Percentiles rank a stretch among this genome's conserved stretches.
phyloP scores from a whole-genome alignment of 35 echinoderm and acorn worm species.

The Ophioderma brevispina region DNA sequence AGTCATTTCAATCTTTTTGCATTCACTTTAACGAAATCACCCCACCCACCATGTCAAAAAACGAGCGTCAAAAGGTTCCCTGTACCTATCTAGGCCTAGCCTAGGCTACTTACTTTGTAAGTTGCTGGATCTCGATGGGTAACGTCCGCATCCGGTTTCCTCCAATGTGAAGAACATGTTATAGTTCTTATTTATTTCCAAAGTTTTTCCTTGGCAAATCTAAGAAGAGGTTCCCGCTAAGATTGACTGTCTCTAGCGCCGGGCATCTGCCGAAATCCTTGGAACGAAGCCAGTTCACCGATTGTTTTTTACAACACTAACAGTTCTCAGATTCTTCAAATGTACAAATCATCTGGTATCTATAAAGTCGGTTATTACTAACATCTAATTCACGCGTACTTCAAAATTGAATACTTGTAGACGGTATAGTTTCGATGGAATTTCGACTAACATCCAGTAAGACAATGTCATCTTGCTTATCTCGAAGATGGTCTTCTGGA shows the following conservation, averaged over 20 bases:
- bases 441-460: conserved; percentile 76
- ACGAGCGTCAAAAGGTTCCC: too few relatives aligned
- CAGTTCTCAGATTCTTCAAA: conserved; percentile 37
- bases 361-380: conserved; percentile 73
- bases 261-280: conserved; percentile 69
- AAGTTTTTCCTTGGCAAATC: conserved; percentile 75
- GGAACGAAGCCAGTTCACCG: conserved; percentile 73
- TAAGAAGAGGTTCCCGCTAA: conserved; percentile 78
- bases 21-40: too few relatives aligned
- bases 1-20: too few relatives aligned
- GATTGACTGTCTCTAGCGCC: conserved; percentile 80
- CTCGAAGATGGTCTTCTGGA: conserved; percentile 42
- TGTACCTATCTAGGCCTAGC: too few relatives aligned
- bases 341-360: conserved; percentile 70
- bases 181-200: conserved; percentile 45
- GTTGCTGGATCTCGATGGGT: conserved; percentile 63
- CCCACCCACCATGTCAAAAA: too few relatives aligned
- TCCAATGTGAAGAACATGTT: conserved; percentile 62
- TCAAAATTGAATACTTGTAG: conserved; percentile 38
- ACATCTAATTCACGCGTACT: conserved; percentile 78
- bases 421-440: conserved; percentile 66
- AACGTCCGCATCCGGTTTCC: conserved; percentile 78
- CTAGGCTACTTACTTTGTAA: conserved; percentile 83
- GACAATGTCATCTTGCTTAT: conserved; percentile 35
- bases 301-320: conserved; percentile 85